Percentiles rank a stretch among this genome's conserved stretches.
phyloP scores from a whole-genome alignment of 1,140 invertebrate genomes.

The Yoshiicerus persimilis region DNA sequence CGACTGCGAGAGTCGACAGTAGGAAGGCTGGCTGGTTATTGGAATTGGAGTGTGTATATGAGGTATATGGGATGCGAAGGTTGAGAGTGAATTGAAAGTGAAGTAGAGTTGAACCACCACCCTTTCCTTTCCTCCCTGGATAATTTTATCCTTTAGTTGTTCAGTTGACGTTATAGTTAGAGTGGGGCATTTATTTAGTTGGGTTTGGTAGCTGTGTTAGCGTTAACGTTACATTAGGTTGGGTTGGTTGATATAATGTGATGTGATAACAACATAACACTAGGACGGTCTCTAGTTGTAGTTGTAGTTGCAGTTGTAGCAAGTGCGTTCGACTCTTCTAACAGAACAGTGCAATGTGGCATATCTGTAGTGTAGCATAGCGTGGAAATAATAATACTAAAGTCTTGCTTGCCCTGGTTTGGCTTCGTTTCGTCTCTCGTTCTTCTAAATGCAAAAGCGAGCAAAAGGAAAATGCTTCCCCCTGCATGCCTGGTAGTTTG shows the following conservation, averaged over 20 bases:
- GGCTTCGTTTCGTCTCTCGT: background rate
- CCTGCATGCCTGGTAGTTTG: constrained; percentile 3
- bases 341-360: too few species aligned
- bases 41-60: background rate
- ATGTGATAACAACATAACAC: background rate
- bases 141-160: constrained; percentile 17
- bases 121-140: constrained; percentile 27
- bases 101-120: background rate
- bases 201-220: background rate
- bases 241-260: background rate
- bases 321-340: background rate
- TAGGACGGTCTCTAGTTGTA: background rate
- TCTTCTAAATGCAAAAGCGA: constrained; percentile 1
- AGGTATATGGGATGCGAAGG: background rate
- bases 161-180: background rate
- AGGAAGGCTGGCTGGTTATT: background rate
- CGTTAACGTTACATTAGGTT: constrained; percentile 19
- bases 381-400: background rate
- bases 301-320: background rate
- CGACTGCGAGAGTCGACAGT: background rate
- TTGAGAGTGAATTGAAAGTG: background rate
- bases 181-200: background rate
- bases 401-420: background rate
- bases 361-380: background rate
- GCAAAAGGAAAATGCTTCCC: background rate